These are phyloP conservation scores for Aphrophora alni DNA, from an alignment of 2,888 invertebrate species.

Conservation along the genomic window DNA sequence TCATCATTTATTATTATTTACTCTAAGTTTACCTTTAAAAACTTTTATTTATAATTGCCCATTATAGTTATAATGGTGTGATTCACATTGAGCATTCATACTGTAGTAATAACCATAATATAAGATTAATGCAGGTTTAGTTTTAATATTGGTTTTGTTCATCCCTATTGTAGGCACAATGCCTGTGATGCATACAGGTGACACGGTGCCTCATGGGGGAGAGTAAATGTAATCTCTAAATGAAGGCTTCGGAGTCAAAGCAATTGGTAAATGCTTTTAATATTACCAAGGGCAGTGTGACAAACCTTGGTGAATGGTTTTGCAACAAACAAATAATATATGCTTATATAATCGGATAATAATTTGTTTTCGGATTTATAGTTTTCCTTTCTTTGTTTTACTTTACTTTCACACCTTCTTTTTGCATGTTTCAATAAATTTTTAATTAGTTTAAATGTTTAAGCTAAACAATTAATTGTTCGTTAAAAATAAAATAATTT, in stretches of 20 bases:
- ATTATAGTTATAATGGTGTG: too few species aligned
- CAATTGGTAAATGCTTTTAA: conserved; percentile 47
- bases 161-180: background rate
- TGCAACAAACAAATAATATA: background rate
- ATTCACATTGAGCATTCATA: too few species aligned
- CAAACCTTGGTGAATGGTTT: conserved; percentile 9
- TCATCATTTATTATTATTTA: too few species aligned
- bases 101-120: too few species aligned
- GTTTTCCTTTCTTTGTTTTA: conserved; percentile 15
- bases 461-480: too few species aligned
- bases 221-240: background rate
- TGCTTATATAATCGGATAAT: background rate
- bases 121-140: background rate
- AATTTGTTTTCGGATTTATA: background rate
- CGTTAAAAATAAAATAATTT: too few species aligned
- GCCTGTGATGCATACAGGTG: background rate
- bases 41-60: too few species aligned
- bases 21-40: too few species aligned
- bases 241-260: background rate
- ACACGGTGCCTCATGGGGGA: background rate
- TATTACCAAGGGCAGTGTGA: conserved; percentile 26
- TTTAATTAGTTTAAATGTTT: too few species aligned
- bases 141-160: background rate
- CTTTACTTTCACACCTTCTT: background rate
- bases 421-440: background rate